Evolutionary conservation across 2,113 vertebrate genomes (phyloP).

Genomic region (Perccottus glenii): DNA sequence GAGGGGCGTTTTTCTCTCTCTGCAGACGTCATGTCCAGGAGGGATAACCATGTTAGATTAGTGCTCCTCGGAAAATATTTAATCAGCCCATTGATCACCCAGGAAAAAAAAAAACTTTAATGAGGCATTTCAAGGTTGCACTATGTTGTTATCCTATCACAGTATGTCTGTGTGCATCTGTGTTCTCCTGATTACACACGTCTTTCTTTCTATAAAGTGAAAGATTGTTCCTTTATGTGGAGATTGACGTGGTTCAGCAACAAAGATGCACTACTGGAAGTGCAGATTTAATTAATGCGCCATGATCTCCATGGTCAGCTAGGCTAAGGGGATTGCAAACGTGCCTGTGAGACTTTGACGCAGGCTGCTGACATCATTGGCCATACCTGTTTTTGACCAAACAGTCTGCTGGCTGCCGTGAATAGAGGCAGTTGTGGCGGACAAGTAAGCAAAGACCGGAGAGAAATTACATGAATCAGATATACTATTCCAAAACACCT

Average conservation of each 20-base stretch:
- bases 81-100: constrained; percentile 32
- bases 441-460: neutral
- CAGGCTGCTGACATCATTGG: constrained; percentile 73
- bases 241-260: constrained; percentile 45
- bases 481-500: neutral
- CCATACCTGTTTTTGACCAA: constrained; percentile 57
- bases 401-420: constrained; percentile 39
- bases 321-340: constrained; percentile 59
- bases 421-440: neutral
- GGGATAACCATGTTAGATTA: constrained; percentile 16
- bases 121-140: constrained; percentile 30
- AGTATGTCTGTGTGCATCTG: neutral
- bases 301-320: constrained; percentile 48
- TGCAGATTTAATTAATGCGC: constrained; percentile 54
- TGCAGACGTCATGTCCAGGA: neutral
- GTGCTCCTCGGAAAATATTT: constrained; percentile 15
- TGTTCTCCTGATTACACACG: constrained; percentile 11
- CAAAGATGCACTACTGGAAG: constrained; percentile 25
- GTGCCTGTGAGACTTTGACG: constrained; percentile 68
- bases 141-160: neutral
- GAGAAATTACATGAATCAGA: neutral
- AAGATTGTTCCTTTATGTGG: constrained; percentile 10
- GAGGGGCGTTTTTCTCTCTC: constrained; percentile 8
- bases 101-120: constrained; percentile 8
- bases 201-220: constrained; percentile 9